Evolutionary conservation across 1,140 invertebrate species (phyloP).

Genomic region (Sitodiplosis mosellana): DNA sequence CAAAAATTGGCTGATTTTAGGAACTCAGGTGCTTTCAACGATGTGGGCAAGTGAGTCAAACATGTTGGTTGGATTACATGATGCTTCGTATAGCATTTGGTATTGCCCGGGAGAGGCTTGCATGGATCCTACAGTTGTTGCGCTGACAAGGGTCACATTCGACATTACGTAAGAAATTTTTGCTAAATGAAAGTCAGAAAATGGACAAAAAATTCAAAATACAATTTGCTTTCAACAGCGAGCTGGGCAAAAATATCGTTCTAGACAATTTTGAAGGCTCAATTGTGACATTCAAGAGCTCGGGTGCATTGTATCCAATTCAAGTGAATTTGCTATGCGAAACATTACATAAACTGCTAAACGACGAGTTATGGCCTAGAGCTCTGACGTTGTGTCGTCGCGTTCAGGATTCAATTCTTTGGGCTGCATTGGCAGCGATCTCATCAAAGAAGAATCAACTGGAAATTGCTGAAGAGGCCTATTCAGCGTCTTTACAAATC

Average conservation of each 20-base stretch:
- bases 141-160: constrained; percentile 26
- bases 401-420: constrained; percentile 47
- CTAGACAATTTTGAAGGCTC: constrained; percentile 62
- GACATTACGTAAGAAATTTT: constrained; percentile 37
- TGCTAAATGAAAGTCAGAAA: constrained; percentile 19
- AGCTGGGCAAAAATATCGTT: constrained; percentile 45
- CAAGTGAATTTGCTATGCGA: constrained; percentile 20
- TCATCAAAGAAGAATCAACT: constrained; percentile 58
- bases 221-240: constrained; percentile 17
- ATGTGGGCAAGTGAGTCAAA: constrained; percentile 69
- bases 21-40: constrained; percentile 59
- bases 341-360: constrained; percentile 17
- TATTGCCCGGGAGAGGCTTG: constrained; percentile 59
- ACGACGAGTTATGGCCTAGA: constrained; percentile 20
- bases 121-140: constrained; percentile 50
- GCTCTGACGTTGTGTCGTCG: constrained; percentile 18
- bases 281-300: constrained; percentile 18
- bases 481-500: constrained; percentile 69
- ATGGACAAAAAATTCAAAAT: constrained; percentile 13
- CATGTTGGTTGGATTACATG: constrained; percentile 67
- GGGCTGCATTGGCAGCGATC: constrained; percentile 75
- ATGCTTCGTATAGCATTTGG: constrained; percentile 68
- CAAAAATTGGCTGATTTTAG: no score
- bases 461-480: constrained; percentile 73
- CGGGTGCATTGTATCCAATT: constrained; percentile 16